Evolutionary conservation across 2,888 invertebrate genomes (phyloP), one percentile per base, ranked within the genome.

Genomic region (Dermolepida albohirtum): DNA sequence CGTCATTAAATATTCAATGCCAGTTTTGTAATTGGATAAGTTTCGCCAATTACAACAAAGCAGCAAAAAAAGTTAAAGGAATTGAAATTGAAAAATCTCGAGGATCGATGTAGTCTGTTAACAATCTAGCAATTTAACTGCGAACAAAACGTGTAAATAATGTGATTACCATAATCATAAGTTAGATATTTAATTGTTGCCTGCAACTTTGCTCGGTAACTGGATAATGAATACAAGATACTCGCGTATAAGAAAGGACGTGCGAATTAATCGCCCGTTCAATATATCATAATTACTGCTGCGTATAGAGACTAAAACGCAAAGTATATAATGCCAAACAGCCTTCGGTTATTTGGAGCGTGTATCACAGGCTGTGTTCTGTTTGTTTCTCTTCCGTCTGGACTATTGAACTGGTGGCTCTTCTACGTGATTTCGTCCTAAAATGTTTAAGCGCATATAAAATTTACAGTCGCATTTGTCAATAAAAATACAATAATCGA

Each of bases 271-370:
- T 74, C 69, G 71, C 72, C 72, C 71, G 73, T 72, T 69, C 70
- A 72, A 74, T 73, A 74, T 70, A 74, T 73, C 74, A 73, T 75
- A 74, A 74, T 74, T 75, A 73, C 70, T 69, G 67, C 22, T 22
- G 72, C 69, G 70, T 70, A 71, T 70, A 74, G 71, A 68, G 70
- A 71, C 71, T 69, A 66, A 71, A 70, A 70, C 72, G 73, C 72
- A 73, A 75, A 72, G 73, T 70, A 68, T 71, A 68, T 63, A 66
- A 72, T 70, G 69, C 70, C 69, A 65, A 74, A 69, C 70, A 73
- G 71, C 73, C 74, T 74, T 73, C 73, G 68, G 69, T 72, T 72
- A 70, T 63, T 71, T 73, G 69, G 68, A 67, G 70, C 70, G 69
- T 73, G 72, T 69, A 69, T 72, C 70, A 72, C 68, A 71, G 68